These are phyloP conservation scores for Stegodyphus dumicola DNA, from an alignment of 1,140 invertebrate genomes.

Conservation along the genomic window DNA sequence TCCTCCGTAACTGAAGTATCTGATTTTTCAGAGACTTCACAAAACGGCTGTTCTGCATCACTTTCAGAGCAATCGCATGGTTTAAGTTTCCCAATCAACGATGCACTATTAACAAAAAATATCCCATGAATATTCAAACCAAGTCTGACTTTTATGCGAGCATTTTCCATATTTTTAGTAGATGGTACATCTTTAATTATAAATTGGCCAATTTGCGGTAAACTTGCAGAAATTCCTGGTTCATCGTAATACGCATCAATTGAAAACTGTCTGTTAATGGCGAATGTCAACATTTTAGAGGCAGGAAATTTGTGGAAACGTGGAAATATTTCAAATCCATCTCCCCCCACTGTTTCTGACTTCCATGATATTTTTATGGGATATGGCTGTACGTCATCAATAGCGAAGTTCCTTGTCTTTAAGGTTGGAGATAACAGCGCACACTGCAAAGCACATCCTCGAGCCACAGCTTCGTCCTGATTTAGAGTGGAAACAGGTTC, in stretches of 20 bases:
- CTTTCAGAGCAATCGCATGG: neutral
- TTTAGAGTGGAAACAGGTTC: constrained; percentile 94
- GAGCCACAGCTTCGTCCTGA: constrained; percentile 95
- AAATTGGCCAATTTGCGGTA: constrained; percentile 76
- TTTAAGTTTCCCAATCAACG: constrained; percentile 80
- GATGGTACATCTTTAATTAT: constrained; percentile 86
- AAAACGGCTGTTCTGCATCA: neutral
- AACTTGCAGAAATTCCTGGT: too few species aligned
- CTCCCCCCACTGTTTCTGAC: constrained; percentile 74
- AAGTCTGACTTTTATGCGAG: constrained; percentile 96
- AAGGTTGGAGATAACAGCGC: constrained; percentile 98
- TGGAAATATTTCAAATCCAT: constrained; percentile 84
- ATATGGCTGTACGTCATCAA: constrained; percentile 93
- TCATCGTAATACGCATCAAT: neutral
- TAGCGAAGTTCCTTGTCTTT: constrained; percentile 90
- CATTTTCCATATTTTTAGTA: constrained; percentile 79
- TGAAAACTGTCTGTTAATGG: constrained; percentile 85
- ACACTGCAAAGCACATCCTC: constrained; percentile 91
- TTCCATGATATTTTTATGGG: constrained; percentile 79
- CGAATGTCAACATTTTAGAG: constrained; percentile 93
- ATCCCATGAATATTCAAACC: constrained; percentile 92
- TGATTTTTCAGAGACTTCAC: neutral
- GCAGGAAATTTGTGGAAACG: constrained; percentile 90
- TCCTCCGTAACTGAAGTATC: neutral
- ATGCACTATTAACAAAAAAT: constrained; percentile 85